Conservation (phyloP, 53 echinoderm and acorn worm species). For the Luidia sarsii region DNA sequence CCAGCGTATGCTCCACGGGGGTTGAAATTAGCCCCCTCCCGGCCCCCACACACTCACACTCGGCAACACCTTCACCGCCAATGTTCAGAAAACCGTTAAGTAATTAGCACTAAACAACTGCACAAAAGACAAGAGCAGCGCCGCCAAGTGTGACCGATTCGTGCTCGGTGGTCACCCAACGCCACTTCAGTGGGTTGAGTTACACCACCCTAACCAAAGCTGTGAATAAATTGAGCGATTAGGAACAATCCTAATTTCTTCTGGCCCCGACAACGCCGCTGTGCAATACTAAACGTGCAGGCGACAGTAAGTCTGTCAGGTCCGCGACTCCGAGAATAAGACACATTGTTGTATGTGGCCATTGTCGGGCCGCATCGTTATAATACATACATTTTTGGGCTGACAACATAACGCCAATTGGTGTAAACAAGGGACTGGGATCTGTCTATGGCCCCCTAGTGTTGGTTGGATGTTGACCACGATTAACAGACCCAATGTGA, state of each 20-base stretch:
- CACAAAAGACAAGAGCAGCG: background rate
- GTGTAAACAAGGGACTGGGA: background rate
- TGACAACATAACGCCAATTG: background rate
- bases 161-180: no score
- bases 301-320: conserved; percentile 20
- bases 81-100: conserved; percentile 26
- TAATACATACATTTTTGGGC: background rate
- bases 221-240: conserved; percentile 14
- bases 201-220: background rate
- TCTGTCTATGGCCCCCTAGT: no score
- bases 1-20: no score
- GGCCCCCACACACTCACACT: no score
- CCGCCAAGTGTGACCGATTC: background rate
- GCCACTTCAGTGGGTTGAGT: no score
- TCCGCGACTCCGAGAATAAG: background rate
- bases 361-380: background rate
- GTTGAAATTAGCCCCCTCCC: no score
- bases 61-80: no score
- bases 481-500: no score
- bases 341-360: conserved; percentile 11
- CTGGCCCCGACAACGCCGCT: background rate
- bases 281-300: conserved; percentile 1
- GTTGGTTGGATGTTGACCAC: no score
- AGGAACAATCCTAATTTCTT: conserved; percentile 1
- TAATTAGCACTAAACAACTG: conserved; percentile 18